phyloP scores from a whole-genome alignment of 2,888 invertebrate genomes.

The Lasioglossum villosulum region DNA sequence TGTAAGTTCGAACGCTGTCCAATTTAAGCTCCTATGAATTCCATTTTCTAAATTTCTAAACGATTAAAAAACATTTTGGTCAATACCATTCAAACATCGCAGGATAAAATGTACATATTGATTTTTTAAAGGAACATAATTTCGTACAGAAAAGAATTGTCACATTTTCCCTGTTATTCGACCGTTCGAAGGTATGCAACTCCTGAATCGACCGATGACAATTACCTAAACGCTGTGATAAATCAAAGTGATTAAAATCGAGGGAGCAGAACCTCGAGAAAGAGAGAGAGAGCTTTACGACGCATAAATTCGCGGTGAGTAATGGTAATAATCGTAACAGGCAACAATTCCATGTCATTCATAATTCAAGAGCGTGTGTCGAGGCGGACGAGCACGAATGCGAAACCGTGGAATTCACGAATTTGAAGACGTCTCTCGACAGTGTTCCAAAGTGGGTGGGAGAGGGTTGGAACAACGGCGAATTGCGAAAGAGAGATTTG shows the following conservation, averaged over 20 bases:
- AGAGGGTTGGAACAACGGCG: constrained; percentile 30
- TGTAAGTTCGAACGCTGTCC: no score
- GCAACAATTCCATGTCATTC: constrained; percentile 1
- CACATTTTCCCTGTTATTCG: neutral
- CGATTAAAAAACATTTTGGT: no score
- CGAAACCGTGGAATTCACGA: constrained; percentile 1
- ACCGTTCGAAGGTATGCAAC: no score
- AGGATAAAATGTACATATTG: neutral
- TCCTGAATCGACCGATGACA: neutral
- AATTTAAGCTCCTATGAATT: no score
- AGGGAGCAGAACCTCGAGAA: neutral
- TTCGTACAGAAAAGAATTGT: neutral
- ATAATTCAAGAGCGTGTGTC: constrained; percentile 4
- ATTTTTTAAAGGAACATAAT: neutral
- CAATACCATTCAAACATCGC: neutral
- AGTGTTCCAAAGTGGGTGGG: neutral
- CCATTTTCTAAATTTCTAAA: no score
- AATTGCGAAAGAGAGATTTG: constrained; percentile 47
- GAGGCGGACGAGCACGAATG: neutral
- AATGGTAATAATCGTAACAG: constrained; percentile 4
- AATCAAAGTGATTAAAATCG: neutral
- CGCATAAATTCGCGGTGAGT: constrained; percentile 1
- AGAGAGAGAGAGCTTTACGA: neutral
- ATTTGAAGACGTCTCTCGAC: constrained; percentile 25
- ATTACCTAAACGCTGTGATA: neutral